These are phyloP conservation scores for Lophius americanus DNA, from an alignment of 2,797 vertebrate species.

Conservation along the genomic window DNA sequence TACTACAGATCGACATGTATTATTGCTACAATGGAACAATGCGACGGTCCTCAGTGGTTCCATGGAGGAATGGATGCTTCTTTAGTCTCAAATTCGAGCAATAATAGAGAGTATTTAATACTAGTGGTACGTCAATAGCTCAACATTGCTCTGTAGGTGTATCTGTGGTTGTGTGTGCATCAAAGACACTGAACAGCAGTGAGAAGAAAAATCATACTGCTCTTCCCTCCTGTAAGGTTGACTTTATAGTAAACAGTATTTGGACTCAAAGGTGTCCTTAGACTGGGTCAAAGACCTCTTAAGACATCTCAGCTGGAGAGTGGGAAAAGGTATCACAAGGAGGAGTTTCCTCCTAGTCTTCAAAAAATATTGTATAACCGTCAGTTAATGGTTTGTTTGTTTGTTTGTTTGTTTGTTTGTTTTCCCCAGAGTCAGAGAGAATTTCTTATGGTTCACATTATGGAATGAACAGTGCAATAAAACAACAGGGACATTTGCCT, in stretches of 20 bases:
- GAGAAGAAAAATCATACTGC: conserved; percentile 41
- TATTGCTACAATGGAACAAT: conserved; percentile 62
- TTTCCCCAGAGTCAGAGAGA: conserved; percentile 79
- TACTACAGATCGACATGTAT: neutral
- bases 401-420: no score
- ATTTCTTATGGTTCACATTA: conserved; percentile 85
- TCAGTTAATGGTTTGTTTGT: conserved; percentile 38
- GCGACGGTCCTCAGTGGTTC: conserved; percentile 68
- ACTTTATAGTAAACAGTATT: conserved; percentile 63
- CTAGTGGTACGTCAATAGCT: conserved; percentile 68
- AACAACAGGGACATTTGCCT: conserved; percentile 65
- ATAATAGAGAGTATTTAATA: conserved; percentile 71
- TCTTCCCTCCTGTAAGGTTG: conserved; percentile 51
- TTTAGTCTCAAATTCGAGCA: conserved; percentile 64
- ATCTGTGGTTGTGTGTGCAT: conserved; percentile 34
- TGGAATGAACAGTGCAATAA: conserved; percentile 87
- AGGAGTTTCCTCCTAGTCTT: conserved; percentile 48
- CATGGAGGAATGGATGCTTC: conserved; percentile 63
- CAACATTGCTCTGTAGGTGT: conserved; percentile 37
- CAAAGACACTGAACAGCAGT: conserved; percentile 68
- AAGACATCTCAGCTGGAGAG: conserved; percentile 55
- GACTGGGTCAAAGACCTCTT: conserved; percentile 39
- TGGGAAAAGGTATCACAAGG: conserved; percentile 49
- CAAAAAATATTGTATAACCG: conserved; percentile 70
- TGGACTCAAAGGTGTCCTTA: conserved; percentile 32